These are phyloP conservation scores for Arremon aurantiirostris DNA, from an alignment of 2,797 vertebrate genomes.

Conservation along the genomic window DNA sequence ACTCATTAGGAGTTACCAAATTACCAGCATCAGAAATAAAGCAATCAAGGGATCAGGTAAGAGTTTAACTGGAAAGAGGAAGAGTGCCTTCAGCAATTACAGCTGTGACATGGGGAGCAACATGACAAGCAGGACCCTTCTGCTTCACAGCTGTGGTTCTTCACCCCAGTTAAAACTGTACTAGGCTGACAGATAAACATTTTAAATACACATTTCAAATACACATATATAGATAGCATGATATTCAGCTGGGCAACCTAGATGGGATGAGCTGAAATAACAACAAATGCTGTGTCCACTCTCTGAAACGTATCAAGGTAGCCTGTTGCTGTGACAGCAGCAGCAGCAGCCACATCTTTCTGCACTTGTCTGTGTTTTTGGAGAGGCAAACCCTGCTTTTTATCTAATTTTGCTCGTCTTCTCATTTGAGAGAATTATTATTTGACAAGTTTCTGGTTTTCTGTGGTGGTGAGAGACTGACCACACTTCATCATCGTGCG, in stretches of 20 bases:
- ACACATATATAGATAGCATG: neutral
- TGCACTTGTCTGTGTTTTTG: neutral
- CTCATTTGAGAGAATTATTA: neutral
- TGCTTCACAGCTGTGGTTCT: neutral
- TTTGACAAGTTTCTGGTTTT: neutral
- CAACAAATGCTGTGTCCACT: neutral
- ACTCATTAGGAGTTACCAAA: neutral
- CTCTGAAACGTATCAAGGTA: neutral
- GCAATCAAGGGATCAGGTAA: neutral
- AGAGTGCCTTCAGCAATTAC: neutral
- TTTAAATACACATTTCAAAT: neutral
- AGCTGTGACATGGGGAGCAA: neutral
- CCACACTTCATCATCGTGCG: neutral
- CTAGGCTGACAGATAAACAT: neutral
- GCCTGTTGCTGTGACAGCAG: neutral
- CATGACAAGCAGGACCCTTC: neutral
- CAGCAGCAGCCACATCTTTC: neutral
- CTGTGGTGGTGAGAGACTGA: neutral
- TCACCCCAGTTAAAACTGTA: neutral
- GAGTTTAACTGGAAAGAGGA: slow-evolving; percentile 7
- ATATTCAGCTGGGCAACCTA: neutral
- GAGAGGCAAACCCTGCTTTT: neutral
- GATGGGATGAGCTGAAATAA: neutral
- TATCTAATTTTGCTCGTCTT: neutral
- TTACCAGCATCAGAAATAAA: neutral